phyloP scores from a whole-genome alignment of 2,113 vertebrate genomes.

The Syngnathoides biaculeatus region DNA sequence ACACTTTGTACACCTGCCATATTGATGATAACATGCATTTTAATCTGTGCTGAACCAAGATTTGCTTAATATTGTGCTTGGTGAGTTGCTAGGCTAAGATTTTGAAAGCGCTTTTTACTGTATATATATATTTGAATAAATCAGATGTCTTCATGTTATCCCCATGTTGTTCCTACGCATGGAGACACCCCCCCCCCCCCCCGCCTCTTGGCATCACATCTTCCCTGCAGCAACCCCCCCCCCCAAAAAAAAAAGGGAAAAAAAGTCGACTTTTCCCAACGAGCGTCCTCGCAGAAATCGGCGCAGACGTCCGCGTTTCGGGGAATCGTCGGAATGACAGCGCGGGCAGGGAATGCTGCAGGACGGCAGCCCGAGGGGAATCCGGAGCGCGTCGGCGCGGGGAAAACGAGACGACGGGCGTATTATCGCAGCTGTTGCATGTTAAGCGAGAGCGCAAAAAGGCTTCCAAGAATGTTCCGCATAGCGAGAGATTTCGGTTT shows the following conservation, averaged over 20 bases:
- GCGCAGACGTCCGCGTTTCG: not conserved
- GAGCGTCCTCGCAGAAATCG: constrained; percentile 20
- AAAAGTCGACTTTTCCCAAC: constrained; percentile 7
- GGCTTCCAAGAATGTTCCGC: not conserved
- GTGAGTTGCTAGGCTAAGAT: not conserved
- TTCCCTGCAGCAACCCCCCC: constrained; percentile 39
- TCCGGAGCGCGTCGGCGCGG: constrained; percentile 25
- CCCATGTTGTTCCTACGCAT: not conserved
- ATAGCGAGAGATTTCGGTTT: constrained; percentile 1
- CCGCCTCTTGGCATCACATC: constrained; percentile 38
- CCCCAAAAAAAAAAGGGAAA: constrained; percentile 47
- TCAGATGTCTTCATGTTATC: not conserved
- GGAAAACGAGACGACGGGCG: constrained; percentile 9
- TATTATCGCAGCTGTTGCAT: constrained; percentile 49
- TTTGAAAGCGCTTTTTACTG: not conserved
- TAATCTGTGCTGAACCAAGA: not conserved
- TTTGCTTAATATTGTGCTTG: not conserved
- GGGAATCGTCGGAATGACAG: constrained; percentile 8
- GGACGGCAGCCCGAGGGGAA: constrained; percentile 22
- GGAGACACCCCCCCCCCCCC: constrained; percentile 12
- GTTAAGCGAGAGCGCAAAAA: constrained; percentile 2
- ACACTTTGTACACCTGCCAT: not conserved
- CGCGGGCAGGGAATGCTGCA: not conserved
- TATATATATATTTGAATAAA: not conserved
- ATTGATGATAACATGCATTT: not conserved